phyloP scores from a whole-genome alignment of 2,797 vertebrate genomes.

The Eutrigla gurnardus region DNA sequence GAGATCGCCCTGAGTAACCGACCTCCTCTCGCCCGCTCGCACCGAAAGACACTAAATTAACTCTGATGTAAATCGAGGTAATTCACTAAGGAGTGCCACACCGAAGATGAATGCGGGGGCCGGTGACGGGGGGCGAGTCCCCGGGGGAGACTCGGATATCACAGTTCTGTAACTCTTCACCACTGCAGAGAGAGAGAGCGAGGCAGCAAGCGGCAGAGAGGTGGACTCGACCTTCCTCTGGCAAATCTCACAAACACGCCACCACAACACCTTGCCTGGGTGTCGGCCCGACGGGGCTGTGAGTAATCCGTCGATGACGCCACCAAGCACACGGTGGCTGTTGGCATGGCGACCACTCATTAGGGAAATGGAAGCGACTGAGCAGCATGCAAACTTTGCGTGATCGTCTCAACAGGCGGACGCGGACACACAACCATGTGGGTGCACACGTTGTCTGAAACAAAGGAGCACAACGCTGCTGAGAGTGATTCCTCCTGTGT shows the following conservation, averaged over 20 bases:
- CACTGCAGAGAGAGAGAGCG: constrained; percentile 55
- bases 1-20: constrained; percentile 29
- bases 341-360: constrained; percentile 61
- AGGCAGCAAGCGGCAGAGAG: constrained; percentile 39
- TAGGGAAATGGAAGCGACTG: constrained; percentile 39
- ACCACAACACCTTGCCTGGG: constrained; percentile 58
- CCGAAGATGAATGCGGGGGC: constrained; percentile 50
- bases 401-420: constrained; percentile 25
- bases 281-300: constrained; percentile 53
- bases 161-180: constrained; percentile 71
- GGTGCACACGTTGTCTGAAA: constrained; percentile 6
- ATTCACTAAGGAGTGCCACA: constrained; percentile 46
- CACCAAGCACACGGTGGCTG: constrained; percentile 37
- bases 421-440: background rate
- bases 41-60: constrained; percentile 44
- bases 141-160: constrained; percentile 67
- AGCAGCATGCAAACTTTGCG: constrained; percentile 53
- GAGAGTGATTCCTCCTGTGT: constrained; percentile 28
- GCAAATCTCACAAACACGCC: constrained; percentile 31
- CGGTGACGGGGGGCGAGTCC: constrained; percentile 54
- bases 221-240: constrained; percentile 57
- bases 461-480: constrained; percentile 17
- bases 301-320: constrained; percentile 69
- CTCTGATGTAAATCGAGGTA: constrained; percentile 51
- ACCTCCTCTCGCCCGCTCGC: constrained; percentile 30